Evolutionary conservation across 2,797 vertebrate genomes (phyloP).

Genomic region (Gila robusta): DNA sequence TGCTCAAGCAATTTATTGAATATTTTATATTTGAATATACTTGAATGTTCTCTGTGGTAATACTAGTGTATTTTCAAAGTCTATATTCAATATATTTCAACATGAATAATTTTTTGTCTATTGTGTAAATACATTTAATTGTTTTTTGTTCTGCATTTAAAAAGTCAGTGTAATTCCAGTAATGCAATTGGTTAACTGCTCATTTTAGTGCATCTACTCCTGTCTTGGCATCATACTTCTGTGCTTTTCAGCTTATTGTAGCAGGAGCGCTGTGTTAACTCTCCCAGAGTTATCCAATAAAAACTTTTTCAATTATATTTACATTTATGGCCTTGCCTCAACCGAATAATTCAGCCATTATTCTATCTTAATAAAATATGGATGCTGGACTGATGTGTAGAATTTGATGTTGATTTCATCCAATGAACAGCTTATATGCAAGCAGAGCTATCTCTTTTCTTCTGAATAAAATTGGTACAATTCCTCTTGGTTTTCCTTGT

Average conservation of each 20-base stretch:
- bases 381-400: not conserved
- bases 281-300: not conserved
- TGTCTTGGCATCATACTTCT: not conserved
- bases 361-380: not conserved
- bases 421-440: not conserved
- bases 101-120: not conserved
- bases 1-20: not conserved
- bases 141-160: no score
- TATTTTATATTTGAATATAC: not conserved
- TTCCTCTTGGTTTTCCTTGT: not conserved
- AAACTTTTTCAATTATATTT: constrained; percentile 15
- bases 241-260: not conserved
- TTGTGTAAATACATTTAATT: no score
- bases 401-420: not conserved
- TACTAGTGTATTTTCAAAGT: not conserved
- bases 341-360: not conserved
- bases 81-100: not conserved
- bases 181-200: not conserved
- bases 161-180: no score
- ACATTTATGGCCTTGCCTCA: constrained; percentile 13
- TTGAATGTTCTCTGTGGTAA: not conserved
- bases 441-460: not conserved
- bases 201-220: not conserved
- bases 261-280: not conserved
- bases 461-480: not conserved